Evolutionary conservation across 2,797 vertebrate species (phyloP), one percentile per base, ranked within the genome.

Genomic region (Hoplostethus atlanticus): DNA sequence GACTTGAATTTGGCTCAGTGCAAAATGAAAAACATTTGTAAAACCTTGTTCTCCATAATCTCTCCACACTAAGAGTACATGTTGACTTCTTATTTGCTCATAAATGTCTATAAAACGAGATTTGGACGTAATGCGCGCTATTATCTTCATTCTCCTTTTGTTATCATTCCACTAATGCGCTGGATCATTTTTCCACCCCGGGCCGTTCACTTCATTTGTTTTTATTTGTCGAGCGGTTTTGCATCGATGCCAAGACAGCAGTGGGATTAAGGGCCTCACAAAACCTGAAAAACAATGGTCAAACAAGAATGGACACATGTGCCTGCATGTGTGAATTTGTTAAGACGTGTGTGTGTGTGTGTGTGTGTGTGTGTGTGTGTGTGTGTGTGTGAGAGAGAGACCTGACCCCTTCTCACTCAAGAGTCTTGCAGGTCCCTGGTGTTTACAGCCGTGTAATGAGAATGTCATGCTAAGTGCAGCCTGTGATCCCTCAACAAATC

Each of bases 361-460:
- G 60, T 51, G 51, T 16, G 4, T 51, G 3, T 51, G 51, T 16
- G 60, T 51, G 51, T 16, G 4, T 51, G 3, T 51, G 51, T 16
- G 56, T 66, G 8, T 40, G 15, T 64, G 46, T 38, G 4, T 66
- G 54, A 60, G 48, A n/a, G 25, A 58, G 57, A 68, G 51, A 68
- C 64, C 47, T 48, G 11, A 3, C 8, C 55, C 46, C 38, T 66
- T n/a, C 64, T 56, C 57, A 53, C 56, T 31, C 40, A 51, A 61
- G 34, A 36, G 71, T 84, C 75, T 72, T 79, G 68, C 77, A 80
- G 80, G 68, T 76, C 76, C 70, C 64, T n/a, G 71, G 71, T 70
- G 59, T 53, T 83, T 86, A 88, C 71, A 72, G 75, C 47, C 68
- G 55, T 87, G 87, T 85, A 88, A 88, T 84, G 79, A 77, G 76